Conservation (phyloP, 2,113 vertebrate genomes). For the Anolis sagrei region DNA sequence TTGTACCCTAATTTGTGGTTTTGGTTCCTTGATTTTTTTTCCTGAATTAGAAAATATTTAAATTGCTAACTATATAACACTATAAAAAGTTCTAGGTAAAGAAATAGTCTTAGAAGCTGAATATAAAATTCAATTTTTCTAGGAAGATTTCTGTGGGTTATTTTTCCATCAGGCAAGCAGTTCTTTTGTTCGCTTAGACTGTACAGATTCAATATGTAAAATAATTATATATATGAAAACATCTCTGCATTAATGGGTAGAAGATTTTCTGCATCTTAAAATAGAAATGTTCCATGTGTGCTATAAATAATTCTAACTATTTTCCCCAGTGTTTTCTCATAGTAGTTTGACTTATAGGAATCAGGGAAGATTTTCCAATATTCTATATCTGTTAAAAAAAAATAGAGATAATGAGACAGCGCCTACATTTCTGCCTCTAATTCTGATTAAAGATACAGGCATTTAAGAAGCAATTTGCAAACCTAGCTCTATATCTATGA, state of each 20-base stretch:
- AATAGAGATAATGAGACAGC: neutral
- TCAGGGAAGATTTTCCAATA: neutral
- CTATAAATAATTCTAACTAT: neutral
- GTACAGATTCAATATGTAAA: neutral
- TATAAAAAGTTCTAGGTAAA: neutral
- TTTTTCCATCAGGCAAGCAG: neutral
- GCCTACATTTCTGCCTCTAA: neutral
- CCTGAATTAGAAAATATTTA: neutral
- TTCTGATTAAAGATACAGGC: neutral
- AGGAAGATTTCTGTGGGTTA: neutral
- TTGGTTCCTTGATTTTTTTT: neutral
- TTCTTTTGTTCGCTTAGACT: neutral
- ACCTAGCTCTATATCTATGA: neutral
- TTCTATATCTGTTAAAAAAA: neutral
- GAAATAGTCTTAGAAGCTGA: neutral
- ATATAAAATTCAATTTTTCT: neutral
- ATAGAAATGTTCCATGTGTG: neutral
- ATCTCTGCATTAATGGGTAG: too few species aligned
- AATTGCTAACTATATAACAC: neutral
- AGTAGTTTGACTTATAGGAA: too few species aligned
- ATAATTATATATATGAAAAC: too few species aligned
- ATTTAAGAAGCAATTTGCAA: neutral
- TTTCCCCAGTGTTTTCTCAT: too few species aligned
- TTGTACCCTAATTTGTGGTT: neutral
- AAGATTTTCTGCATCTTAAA: neutral